phyloP scores from a whole-genome alignment of 2,797 vertebrate genomes.

The Ispidina lecontei region DNA sequence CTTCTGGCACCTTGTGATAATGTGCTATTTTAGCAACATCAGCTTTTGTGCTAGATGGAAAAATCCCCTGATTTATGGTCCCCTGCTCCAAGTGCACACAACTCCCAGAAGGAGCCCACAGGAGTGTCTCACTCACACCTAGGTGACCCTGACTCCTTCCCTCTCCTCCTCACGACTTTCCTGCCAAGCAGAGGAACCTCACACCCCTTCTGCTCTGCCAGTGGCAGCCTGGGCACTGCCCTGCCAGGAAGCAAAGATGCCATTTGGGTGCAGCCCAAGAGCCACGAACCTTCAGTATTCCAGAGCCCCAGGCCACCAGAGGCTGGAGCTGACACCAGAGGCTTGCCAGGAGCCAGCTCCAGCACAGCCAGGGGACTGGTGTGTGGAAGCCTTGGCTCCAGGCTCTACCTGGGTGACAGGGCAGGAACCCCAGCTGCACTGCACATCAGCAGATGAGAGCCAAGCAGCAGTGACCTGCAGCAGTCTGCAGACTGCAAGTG shows the following conservation, averaged over 20 bases:
- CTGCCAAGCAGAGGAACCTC: background rate
- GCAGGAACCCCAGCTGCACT: background rate
- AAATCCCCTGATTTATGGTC: conserved; percentile 2
- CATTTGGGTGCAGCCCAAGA: background rate
- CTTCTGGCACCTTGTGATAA: conserved; percentile 27
- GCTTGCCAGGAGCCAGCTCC: background rate
- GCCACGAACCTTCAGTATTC: background rate
- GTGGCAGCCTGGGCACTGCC: background rate
- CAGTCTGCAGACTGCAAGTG: background rate
- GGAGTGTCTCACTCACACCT: background rate
- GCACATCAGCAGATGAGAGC: background rate
- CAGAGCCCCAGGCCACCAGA: background rate
- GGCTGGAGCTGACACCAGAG: background rate
- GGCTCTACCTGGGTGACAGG: background rate
- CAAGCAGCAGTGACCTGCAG: background rate
- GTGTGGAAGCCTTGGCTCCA: background rate
- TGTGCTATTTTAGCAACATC: conserved; percentile 35
- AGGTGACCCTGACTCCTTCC: background rate
- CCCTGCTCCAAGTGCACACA: background rate
- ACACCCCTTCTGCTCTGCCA: background rate
- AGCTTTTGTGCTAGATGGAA: conserved; percentile 26
- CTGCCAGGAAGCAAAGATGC: background rate
- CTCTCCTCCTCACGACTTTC: rapidly evolving
- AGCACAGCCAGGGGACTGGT: background rate
- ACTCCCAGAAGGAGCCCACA: background rate